Base-by-base conservation (phyloP, 1,140 invertebrate species). In the Pantala flavescens region DNA sequence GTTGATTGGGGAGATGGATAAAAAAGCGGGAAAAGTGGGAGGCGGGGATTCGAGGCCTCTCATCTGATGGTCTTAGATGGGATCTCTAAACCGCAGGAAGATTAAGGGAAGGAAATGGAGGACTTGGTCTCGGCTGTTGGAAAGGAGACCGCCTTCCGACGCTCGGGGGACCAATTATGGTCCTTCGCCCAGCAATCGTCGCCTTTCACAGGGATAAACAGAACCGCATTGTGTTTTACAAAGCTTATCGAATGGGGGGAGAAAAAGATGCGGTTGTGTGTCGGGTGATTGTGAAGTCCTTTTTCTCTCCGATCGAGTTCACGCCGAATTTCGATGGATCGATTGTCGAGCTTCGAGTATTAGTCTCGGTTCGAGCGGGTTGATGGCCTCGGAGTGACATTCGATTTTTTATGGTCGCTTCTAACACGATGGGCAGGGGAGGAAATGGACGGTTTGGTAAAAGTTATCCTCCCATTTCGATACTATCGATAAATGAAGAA, bases 161-260 rank as follows among this genome's bases (percentile, higher is more conserved):
- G 49, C 49, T 19, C 49, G 5, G 9, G 49, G 49, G 49, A 63
- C 16, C 49, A 63, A 63, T 63, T 63, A 63, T 21, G 49, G 49
- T 63, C 49, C 49, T 21, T 63, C n/a, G 14, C 2, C 16, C 5
- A 63, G 3, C 49, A 63, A 63, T 63, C 49, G 49, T 63, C 16
- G 49, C 49, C 28, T 36, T 36, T 36, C 28, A 5, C 28, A 1
- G 49, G 12, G n/a, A 63, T 63, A 63, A 63, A 63, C 49, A 63
- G 49, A 63, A 21, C 49, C 49, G 49, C 49, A 63, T 63, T 63
- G 49, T 63, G 49, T 63, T 63, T 63, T 63, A 63, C 49, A 63
- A 63, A 21, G 49, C 49, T 63, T 19, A 63, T 63, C 49, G n/a
- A 63, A 63, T 63, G 49, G n/a, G 12, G 5, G 49, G 12, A 12